Base-by-base conservation (phyloP, 2,888 invertebrate species). In the Perizoma flavofasciatum region DNA sequence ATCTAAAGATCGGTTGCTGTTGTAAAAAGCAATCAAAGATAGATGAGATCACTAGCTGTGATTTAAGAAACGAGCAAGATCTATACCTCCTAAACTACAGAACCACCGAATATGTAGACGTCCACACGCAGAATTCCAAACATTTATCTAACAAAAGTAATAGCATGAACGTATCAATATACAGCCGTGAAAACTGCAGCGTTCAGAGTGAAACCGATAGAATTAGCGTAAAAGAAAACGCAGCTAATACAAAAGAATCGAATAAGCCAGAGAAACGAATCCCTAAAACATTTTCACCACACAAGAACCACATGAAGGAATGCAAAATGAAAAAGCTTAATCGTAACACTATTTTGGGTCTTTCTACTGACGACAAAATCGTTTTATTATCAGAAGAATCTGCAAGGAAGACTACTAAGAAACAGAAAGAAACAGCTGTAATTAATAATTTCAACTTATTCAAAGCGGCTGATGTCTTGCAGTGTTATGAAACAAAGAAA, bases 401-500 rank as follows among this genome's bases (percentile, higher is more conserved):
- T 9, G 32, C 7, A 4, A 59, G 55, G 52, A 41, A 41, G 9
- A 34, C 39, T 4, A 49, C 4, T 43, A 51, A 53, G 33, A 57
- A 52, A 61, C 8, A 49, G 45, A 63, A 51, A 8, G 40, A 39
- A 6, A 50, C 49, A 55, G 44, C 58, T 55, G 22, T 55, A 51
- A 35, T 54, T 8, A 55, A 49, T 5, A 61, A 59, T 45, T 63
- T 49, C n/a, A 57, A 53, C 5, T 9, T 49, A 40, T 33, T 59
- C 3, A 65, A 64, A 11, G 67, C 74, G 0, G 66, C 80, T 3
- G 82, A 89, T 56, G 71, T 89, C 22, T 68, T 90, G 50, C 89
- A 91, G 59, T 81, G 82, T 8, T 80, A 86, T 34, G 88, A 84
- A 68, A 81, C 82, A 0, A 91, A 91, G 47, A 89, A 82, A 60